Evolutionary conservation across 2,113 vertebrate species (phyloP).

Genomic region (Clarias magur): DNA sequence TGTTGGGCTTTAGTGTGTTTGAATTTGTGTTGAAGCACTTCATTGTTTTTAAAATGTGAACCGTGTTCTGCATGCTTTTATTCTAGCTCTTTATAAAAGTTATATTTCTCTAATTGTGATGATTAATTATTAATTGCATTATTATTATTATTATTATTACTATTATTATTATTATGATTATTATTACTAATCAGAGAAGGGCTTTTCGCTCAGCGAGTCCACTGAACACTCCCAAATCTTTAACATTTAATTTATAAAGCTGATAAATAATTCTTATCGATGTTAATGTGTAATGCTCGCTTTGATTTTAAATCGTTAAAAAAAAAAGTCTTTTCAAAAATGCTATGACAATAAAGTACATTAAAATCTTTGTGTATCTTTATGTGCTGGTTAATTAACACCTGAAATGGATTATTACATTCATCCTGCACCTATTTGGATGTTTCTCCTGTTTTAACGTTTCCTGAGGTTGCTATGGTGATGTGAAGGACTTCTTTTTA

Average conservation of each 20-base stretch:
- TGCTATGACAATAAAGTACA: slow-evolving; percentile 38
- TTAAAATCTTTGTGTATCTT: slow-evolving; percentile 20
- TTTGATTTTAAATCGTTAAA: slow-evolving; percentile 36
- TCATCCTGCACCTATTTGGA: background rate
- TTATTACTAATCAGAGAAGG: slow-evolving; percentile 37
- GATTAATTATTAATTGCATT: slow-evolving; percentile 26
- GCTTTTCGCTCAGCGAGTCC: slow-evolving; percentile 42
- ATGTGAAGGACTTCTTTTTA: background rate
- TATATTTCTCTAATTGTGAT: slow-evolving; percentile 55
- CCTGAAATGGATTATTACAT: background rate
- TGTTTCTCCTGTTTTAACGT: background rate
- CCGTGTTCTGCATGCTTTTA: slow-evolving; percentile 73
- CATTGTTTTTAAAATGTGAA: slow-evolving; percentile 84
- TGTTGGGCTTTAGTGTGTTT: slow-evolving; percentile 82
- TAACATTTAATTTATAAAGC: slow-evolving; percentile 35
- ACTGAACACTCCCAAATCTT: slow-evolving; percentile 32
- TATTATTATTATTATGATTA: slow-evolving; percentile 16
- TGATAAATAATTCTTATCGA: slow-evolving; percentile 41
- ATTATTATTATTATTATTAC: slow-evolving; percentile 57
- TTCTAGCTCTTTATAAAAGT: slow-evolving; percentile 63
- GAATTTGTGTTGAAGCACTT: slow-evolving; percentile 93
- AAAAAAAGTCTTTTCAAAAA: slow-evolving; percentile 34
- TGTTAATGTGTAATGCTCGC: slow-evolving; percentile 44
- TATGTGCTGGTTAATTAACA: slow-evolving; percentile 4
- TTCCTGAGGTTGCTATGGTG: background rate